Base-by-base conservation (phyloP, 2,888 invertebrate species). In the Andricus curvator region DNA sequence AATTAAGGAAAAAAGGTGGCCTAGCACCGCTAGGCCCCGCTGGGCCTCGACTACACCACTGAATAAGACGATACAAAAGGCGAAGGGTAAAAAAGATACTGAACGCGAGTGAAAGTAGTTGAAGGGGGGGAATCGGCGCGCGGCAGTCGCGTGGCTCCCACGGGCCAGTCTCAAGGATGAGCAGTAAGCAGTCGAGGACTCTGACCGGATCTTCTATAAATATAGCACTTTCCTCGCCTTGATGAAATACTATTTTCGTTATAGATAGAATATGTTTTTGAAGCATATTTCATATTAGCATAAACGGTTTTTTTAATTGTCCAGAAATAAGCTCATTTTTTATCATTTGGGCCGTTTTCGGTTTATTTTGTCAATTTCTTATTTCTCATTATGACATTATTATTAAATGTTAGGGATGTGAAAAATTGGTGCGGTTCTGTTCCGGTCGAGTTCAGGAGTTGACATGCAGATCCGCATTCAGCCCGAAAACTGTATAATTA, bases 101-200 rank as follows among this genome's bases (percentile, higher is more conserved):
- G 80, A 80, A 81, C 79, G 65, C 79, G 65, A 79, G 74, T 33
- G 70, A 66, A 76, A 66, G 62, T 22, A 56, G 56, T 11, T 78
- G 78, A 41, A 74, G 86, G 86, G 87, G 86, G 87, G 84, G 86
- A 86, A 81, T 82, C 86, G 90, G 91, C 90, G 90, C 86, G 88
- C 88, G 90, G 89, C 90, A 88, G 91, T 88, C 90, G 89, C 91
- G 90, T 90, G 90, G 90, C 90, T 90, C 89, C 89, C 90, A 90
- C 91, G 90, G 89, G 90, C 89, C 88, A 88, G 86, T 85, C 85
- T 82, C 81, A 64, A 82, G 76, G 74, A 74, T 74, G 74, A 74
- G 48, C 48, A 56, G 48, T 48, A 11, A 44, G 48, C 51, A 33
- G 48, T 17, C 33, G 33, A 56, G 56, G 29, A 74, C 74, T 56